Percentiles rank a stretch among this genome's conserved stretches.
phyloP scores from a whole-genome alignment of 2,113 vertebrate genomes.

The Pantherophis guttatus region DNA sequence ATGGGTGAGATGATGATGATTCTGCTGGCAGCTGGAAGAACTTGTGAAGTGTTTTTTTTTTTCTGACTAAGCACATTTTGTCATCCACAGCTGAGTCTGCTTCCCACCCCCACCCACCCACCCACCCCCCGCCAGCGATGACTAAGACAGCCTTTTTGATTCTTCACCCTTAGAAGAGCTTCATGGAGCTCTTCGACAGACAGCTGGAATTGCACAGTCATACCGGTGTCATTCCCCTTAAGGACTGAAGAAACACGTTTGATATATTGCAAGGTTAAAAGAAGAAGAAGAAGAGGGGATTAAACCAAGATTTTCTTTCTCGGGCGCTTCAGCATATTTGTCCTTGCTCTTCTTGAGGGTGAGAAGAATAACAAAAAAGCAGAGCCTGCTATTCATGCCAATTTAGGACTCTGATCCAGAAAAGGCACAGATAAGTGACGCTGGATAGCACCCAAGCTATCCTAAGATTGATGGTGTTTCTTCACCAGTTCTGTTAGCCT shows the following conservation, averaged over 20 bases:
- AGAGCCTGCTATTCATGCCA: neutral
- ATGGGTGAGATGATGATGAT: neutral
- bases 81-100: constrained; percentile 53
- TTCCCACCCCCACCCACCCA: constrained; percentile 18
- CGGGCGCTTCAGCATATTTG: too few species aligned
- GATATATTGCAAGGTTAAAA: neutral
- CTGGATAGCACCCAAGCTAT: neutral
- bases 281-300: neutral
- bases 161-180: constrained; percentile 1
- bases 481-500: neutral
- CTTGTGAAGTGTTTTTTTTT: neutral
- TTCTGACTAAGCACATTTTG: constrained; percentile 52
- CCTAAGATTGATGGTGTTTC: neutral
- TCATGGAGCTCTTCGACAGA: neutral
- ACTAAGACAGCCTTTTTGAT: constrained; percentile 40
- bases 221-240: neutral
- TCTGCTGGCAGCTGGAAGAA: neutral
- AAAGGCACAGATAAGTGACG: neutral
- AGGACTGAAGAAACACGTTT: neutral
- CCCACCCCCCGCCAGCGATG: constrained; percentile 16
- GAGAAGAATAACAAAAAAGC: neutral
- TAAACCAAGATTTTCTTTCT: neutral
- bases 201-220: neutral
- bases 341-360: neutral
- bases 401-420: neutral